Percentiles rank a stretch among this genome's conserved stretches.
These are phyloP conservation scores for Byasa hedistus DNA, from an alignment of 2,888 invertebrate species.

Conservation along the genomic window DNA sequence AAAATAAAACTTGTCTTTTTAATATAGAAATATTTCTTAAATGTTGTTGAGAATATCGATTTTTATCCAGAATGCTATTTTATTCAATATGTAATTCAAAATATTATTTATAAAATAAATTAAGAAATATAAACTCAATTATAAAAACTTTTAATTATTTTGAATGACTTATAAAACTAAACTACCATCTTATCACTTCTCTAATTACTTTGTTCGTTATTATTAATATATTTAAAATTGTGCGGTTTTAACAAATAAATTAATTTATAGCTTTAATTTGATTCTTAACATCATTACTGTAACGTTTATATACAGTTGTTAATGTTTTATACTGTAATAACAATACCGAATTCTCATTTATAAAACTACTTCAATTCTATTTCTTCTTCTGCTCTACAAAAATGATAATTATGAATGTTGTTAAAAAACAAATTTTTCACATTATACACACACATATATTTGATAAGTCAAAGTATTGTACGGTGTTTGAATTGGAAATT, in stretches of 20 bases:
- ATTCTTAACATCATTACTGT: background rate
- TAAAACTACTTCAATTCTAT: too few species aligned
- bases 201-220: slow-evolving; percentile 11
- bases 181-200: background rate
- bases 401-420: too few species aligned
- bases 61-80: too few species aligned
- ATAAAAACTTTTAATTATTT: slow-evolving; percentile 7
- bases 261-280: background rate
- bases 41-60: too few species aligned
- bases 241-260: background rate
- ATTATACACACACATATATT: too few species aligned
- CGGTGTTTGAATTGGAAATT: too few species aligned
- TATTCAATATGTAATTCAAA: background rate
- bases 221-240: slow-evolving; percentile 4
- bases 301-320: background rate
- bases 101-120: background rate
- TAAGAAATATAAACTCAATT: slow-evolving; percentile 4
- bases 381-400: too few species aligned
- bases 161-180: slow-evolving; percentile 10
- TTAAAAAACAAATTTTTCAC: too few species aligned
- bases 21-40: too few species aligned
- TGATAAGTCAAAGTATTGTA: too few species aligned
- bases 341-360: too few species aligned
- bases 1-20: too few species aligned
- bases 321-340: background rate